A percentile compares a stretch with the other conserved stretches of the same genome.
These are phyloP conservation scores for Sesia apiformis DNA, from an alignment of 2,888 invertebrate species.

Conservation along the genomic window DNA sequence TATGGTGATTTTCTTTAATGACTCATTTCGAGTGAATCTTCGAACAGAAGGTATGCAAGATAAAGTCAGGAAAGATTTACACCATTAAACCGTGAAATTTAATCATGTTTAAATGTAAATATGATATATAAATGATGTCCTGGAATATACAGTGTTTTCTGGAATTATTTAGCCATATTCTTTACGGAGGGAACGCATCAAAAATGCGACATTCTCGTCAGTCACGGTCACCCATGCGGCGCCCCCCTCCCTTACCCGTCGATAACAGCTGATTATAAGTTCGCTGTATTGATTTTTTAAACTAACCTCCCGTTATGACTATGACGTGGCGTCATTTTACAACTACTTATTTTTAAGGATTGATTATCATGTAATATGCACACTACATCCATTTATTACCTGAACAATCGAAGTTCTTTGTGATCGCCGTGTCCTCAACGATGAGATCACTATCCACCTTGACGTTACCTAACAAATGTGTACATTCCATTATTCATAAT, in stretches of 20 bases:
- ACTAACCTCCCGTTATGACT: conserved; percentile 47
- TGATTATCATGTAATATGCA: conserved; percentile 15
- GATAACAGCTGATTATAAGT: conserved; percentile 71
- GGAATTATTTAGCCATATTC: too few species aligned
- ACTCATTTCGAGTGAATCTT: too few species aligned
- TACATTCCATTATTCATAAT: conserved; percentile 79
- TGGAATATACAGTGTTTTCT: too few species aligned
- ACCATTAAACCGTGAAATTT: too few species aligned
- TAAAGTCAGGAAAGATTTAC: too few species aligned
- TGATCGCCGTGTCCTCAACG: conserved; percentile 64
- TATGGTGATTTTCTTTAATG: too few species aligned
- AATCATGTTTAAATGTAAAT: too few species aligned
- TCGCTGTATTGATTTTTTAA: conserved; percentile 69
- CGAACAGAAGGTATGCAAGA: too few species aligned
- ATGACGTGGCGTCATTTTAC: conserved; percentile 17
- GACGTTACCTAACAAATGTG: conserved; percentile 79
- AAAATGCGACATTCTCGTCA: conserved; percentile 2
- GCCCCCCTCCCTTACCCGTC: conserved; percentile 12
- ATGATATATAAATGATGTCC: too few species aligned
- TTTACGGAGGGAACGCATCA: too few species aligned
- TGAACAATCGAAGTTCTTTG: conserved; percentile 79
- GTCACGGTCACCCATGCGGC: conserved; percentile 61
- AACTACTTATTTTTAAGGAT: conserved; percentile 6
- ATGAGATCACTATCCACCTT: conserved; percentile 69
- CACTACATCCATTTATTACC: conserved; percentile 56